Evolutionary conservation across 2,888 invertebrate species (phyloP), one percentile per base, ranked within the genome.

Genomic region (Cryptocheilus praepositus): DNA sequence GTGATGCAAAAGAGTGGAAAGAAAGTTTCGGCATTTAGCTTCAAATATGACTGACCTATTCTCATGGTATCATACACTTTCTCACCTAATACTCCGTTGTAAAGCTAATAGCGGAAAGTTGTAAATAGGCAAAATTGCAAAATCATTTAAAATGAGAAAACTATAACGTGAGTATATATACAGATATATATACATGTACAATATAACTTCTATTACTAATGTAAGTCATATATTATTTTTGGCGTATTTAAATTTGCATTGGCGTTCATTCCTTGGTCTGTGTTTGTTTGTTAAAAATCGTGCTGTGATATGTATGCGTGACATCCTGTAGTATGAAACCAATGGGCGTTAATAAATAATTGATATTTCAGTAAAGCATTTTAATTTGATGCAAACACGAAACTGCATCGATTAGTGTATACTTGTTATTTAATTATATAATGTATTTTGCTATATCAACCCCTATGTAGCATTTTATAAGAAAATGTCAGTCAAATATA

Each of bases 251-350:
- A 85, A 83, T 81, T 72, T 74, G 77, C 81, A 83, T 70, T 64
- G 75, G 73, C 73, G 73, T 73, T 73, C 66, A 36, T 36, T 36
- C 36, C 36, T 61, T 74, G 79, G 77, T 80, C 71, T 79, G 74
- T 81, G 70, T 77, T 78, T 76, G 75, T 84, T 84, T 82, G 75
- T 85, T 83, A 79, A 82, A 84, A 82, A 84, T 86, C 83, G 80
- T 86, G 82, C 86, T 86, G 86, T 86, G 86, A 86, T 86, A 86
- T 80, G 77, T 77, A 77, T 80, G 82, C 76, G 73, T 81, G 81
- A 70, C 70, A 56, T 61, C 56, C 51, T 67, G 74, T 76, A 71
- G 67, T 65, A 55, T 67, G 61, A 75, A 76, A 79, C 60, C 77
- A 81, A 77, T 70, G 66, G 61, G 55, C 63, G 58, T 67, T 67